Evolutionary conservation across 1,140 invertebrate genomes (phyloP), one percentile per base, ranked within the genome.

Genomic region (Antheraea pernyi): DNA sequence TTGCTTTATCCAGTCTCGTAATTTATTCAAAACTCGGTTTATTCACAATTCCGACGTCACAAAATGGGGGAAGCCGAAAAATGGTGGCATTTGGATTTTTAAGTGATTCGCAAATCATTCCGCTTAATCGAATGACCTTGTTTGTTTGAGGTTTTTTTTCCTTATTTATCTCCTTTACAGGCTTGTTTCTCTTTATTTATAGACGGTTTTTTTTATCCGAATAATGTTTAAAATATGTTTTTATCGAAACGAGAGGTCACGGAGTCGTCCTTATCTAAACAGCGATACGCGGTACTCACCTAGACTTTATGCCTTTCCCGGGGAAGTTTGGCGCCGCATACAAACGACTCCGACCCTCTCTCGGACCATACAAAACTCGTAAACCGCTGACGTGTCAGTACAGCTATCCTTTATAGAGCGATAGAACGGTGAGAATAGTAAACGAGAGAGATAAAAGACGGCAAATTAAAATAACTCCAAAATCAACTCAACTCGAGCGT

Each of bases 381-480:
- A 81, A 81, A 82, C 65, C 76, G 78, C 75, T 65, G 65, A 73
- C 65, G 69, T 74, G 73, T 70, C 76, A 80, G 76, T 72, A 76
- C 75, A 75, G 70, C 72, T 59, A 67, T 78, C 39, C 39, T 75
- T 63, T 62, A 67, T 65, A 72, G 72, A 72, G 67, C 66, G 46
- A 48, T 67, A 67, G 62, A 59, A 53, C 16, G 46, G 11, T n/a
- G 46, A 53, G 46, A 53, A 53, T 53, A 53, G 46, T 53, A 81
- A 80, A 78, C 71, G 71, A 70, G 66, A 79, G 85, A 87, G 83
- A 85, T 81, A 85, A 81, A 79, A 86, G 86, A 90, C 89, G 85
- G 82, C 85, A 91, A 91, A 91, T 91, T 91, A 91, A 91, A 91
- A 91, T 90, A 91, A 91, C 87, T 91, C 83, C 83, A 81, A 86